A percentile compares a stretch with the other conserved stretches of the same genome.
phyloP scores from a whole-genome alignment of 2,113 vertebrate genomes.

The Galeopterus variegatus region DNA sequence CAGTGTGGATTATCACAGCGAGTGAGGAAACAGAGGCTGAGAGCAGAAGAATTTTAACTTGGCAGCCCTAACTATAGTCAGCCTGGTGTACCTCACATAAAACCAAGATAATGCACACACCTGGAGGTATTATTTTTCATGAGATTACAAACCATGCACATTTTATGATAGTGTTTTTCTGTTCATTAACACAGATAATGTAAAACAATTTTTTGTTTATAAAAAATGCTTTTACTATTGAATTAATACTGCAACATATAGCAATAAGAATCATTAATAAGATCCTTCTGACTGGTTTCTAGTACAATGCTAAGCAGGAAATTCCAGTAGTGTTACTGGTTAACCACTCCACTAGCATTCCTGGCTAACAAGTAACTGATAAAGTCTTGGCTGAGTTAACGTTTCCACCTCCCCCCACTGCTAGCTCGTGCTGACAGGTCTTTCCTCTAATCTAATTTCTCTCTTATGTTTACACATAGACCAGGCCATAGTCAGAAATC shows the following conservation, averaged over 20 bases:
- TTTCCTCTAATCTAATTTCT: neutral
- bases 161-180: conserved; percentile 19
- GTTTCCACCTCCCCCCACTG: neutral
- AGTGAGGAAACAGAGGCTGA: neutral
- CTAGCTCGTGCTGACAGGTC: neutral
- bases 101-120: neutral
- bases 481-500: neutral
- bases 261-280: neutral
- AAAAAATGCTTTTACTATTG: neutral
- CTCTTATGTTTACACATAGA: conserved; percentile 41
- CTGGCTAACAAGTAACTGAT: conserved; percentile 3
- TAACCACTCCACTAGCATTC: neutral
- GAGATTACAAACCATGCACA: neutral
- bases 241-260: neutral
- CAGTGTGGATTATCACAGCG: neutral
- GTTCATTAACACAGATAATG: neutral
- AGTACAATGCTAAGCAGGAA: neutral
- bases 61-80: neutral
- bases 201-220: neutral
- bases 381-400: neutral
- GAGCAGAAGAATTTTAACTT: neutral
- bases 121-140: neutral
- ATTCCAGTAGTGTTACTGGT: neutral
- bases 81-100: neutral
- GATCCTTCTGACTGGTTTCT: neutral